Base-by-base conservation (phyloP, 1,140 invertebrate genomes). In the Drosophila teissieri region DNA sequence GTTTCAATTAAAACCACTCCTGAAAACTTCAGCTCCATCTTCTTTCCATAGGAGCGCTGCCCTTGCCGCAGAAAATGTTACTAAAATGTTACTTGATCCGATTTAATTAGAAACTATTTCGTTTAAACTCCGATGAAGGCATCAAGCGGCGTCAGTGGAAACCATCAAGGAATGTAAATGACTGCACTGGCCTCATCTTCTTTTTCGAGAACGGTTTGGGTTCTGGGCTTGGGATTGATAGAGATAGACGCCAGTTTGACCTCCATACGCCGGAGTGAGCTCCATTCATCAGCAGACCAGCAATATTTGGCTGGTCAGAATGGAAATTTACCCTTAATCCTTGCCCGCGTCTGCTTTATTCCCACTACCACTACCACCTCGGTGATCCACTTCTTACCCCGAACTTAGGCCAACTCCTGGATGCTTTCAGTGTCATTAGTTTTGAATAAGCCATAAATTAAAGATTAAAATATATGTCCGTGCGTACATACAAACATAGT, bases 371-470 rank as follows among this genome's bases (percentile, higher is more conserved):
- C 37, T 27, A 19, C 14, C 6, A 7, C 14, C 44, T 8, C 49
- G 12, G 34, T 14, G 24, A 34, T 6, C 12, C 12, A 6, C 45
- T 8, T 24, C 5, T 14, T 22, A 15, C 46, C 24, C 46, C 24
- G 4, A 19, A 15, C 15, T n/a, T 19, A 34, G 40, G 22, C 34
- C 40, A 45, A 74, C 69, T 74, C 51, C 57, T 39, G 37, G 37
- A 39, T 62, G 75, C 73, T 88, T 86, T 86, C 82, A 78, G 82
- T 86, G 82, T 86, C 82, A 86, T 86, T 86, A 86, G 82, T 86
- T 86, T 86, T 86, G 82, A 86, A 86, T 86, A 86, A 86, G 82
- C 82, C 82, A 86, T 86, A 86, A 86, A 86, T 86, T 88, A 86
- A 86, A 86, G 82, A 86, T 88, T 86, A 86, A 86, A 86, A 86